phyloP scores from a whole-genome alignment of 2,888 invertebrate species.

The Ernsta delagoae region DNA sequence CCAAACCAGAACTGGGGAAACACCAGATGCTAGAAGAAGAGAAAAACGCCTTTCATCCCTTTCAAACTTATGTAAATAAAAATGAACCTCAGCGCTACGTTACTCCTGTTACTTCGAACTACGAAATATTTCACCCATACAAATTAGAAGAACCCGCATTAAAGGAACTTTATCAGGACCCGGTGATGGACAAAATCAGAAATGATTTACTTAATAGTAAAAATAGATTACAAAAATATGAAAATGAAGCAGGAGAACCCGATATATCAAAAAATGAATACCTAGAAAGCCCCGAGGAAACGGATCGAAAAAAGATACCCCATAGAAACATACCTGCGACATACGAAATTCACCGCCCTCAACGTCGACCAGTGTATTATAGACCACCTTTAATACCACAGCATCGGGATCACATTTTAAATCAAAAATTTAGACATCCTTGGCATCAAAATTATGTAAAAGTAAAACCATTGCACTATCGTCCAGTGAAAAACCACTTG shows the following conservation, averaged over 20 bases:
- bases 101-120: slow-evolving; percentile 60
- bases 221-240: slow-evolving; percentile 64
- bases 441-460: slow-evolving; percentile 73
- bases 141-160: slow-evolving; percentile 69
- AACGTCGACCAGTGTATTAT: slow-evolving; percentile 72
- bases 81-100: slow-evolving; percentile 50
- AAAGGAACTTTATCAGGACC: slow-evolving; percentile 68
- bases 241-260: slow-evolving; percentile 64
- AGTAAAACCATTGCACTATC: slow-evolving; percentile 72
- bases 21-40: slow-evolving; percentile 61
- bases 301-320: slow-evolving; percentile 64
- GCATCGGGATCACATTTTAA: slow-evolving; percentile 61
- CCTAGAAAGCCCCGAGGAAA: slow-evolving; percentile 67
- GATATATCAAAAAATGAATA: slow-evolving; percentile 68
- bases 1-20: slow-evolving; percentile 62
- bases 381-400: slow-evolving; percentile 49
- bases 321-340: slow-evolving; percentile 64
- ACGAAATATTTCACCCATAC: slow-evolving; percentile 77
- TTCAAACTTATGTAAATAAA: slow-evolving; percentile 60
- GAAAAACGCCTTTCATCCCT: slow-evolving; percentile 55
- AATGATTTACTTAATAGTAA: slow-evolving; percentile 63
- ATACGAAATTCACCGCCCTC: slow-evolving; percentile 72
- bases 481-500: slow-evolving; percentile 72
- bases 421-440: slow-evolving; percentile 72
- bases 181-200: slow-evolving; percentile 65